Evolutionary conservation across 92 coral and sea anemone species (phyloP), one percentile per base, ranked within the genome.

Genomic region (Scolanthus callimorphus): DNA sequence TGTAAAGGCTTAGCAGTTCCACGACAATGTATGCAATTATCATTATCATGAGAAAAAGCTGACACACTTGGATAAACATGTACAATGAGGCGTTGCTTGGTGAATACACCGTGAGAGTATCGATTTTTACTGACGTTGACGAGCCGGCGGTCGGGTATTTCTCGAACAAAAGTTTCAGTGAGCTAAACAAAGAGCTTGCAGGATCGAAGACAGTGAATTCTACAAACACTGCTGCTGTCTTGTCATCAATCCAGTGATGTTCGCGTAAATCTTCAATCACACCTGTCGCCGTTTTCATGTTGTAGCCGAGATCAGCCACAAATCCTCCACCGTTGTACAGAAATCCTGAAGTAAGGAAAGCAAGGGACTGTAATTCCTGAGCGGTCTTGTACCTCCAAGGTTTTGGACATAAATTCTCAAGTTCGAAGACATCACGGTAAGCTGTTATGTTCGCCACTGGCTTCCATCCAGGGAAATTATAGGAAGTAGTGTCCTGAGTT

Each of bases 311-410:
- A 29, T 74, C 83, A 22, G 88, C 78, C 20, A 75, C 83, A 29
- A 43, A 81, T 1, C 88, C 88, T 25, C 88, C 88, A 25, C 88
- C 88, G 3, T 65, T 68, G 31, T 81, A 81, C 28, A 74, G 49
- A 37, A 73, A 37, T 24, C 17, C 56, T 23, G 57, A 48, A 1
- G 90, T 81, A 46, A 71, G 72, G 41, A 66, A 88, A 20, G 76
- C 62, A 12, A 78, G 59, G 3, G 86, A 66, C 4, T 60, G 57
- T 1, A 88, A 27, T 20, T 56, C 51, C 39, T 67, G 37, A 28
- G 73, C 74, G 3, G 79, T 59, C 43, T 65, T 51, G 55, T 78
- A 88, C 15, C 96, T 83, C 96, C 96, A 88, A 2, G 96, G 86
- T 27, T 54, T 78, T 15, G 96, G 96, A 57, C 96, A 88, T 27